Evolutionary conservation across 2,113 vertebrate genomes (phyloP).

Genomic region (Campylorhamphus procurvoides): DNA sequence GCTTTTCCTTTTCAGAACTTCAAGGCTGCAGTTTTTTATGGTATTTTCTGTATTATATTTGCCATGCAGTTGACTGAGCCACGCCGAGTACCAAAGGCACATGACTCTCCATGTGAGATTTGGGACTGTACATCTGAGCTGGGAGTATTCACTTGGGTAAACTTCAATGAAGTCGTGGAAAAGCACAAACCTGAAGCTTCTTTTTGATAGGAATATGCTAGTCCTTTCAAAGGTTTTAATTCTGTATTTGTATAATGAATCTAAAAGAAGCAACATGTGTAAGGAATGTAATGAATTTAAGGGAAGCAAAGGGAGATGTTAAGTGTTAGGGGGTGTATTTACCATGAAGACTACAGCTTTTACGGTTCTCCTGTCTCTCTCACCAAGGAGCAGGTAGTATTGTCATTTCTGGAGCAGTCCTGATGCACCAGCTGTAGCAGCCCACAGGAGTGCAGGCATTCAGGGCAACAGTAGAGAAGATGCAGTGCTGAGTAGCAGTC

Average conservation of each 20-base stretch:
- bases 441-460: background rate
- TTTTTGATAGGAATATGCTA: constrained; percentile 23
- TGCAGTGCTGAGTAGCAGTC: background rate
- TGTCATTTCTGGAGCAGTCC: background rate
- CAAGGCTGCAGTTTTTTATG: background rate
- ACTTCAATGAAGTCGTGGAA: constrained; percentile 7
- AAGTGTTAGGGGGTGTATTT: background rate
- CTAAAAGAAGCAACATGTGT: background rate
- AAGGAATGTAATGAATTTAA: background rate
- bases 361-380: background rate
- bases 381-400: fast-evolving
- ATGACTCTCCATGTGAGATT: background rate
- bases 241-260: constrained; percentile 29
- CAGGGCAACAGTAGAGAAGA: background rate
- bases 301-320: background rate
- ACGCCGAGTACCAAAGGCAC: background rate
- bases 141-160: constrained; percentile 24
- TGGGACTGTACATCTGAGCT: constrained; percentile 27
- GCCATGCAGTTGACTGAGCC: background rate
- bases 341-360: background rate
- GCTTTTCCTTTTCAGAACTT: background rate
- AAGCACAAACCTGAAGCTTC: constrained; percentile 24
- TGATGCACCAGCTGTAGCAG: background rate
- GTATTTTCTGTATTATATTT: constrained; percentile 37
- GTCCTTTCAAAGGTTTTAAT: constrained; percentile 45